These are phyloP conservation scores for Lissonota sp. DNA, from an alignment of 2,888 invertebrate species.

Conservation along the genomic window DNA sequence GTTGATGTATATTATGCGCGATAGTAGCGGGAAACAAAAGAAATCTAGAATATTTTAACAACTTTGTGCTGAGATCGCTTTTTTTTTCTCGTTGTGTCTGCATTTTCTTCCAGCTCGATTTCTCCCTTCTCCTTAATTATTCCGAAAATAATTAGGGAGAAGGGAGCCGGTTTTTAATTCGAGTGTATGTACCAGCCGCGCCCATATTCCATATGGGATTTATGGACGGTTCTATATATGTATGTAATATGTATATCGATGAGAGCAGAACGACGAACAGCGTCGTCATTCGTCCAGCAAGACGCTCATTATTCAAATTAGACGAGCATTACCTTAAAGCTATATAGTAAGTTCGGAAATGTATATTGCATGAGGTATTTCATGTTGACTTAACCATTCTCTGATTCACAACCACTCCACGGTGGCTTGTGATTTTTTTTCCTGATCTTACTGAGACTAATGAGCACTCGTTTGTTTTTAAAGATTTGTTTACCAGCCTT, in stretches of 20 bases:
- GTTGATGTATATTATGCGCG: neutral
- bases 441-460: no score
- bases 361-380: no score
- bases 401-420: no score
- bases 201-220: slow-evolving; percentile 20
- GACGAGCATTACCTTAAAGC: slow-evolving; percentile 26
- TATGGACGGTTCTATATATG: slow-evolving; percentile 24
- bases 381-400: no score
- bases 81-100: neutral
- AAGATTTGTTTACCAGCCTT: no score
- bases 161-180: neutral
- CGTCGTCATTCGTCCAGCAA: slow-evolving; percentile 19
- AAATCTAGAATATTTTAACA: neutral
- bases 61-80: neutral
- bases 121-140: neutral
- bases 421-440: no score
- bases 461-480: no score
- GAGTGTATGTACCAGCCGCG: slow-evolving; percentile 8
- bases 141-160: no score
- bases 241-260: no score
- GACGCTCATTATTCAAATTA: slow-evolving; percentile 55
- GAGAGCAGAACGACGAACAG: slow-evolving; percentile 11
- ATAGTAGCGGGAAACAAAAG: neutral
- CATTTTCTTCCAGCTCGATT: neutral
- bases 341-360: slow-evolving; percentile 29